Evolutionary conservation across 1,140 invertebrate species (phyloP), one percentile per base, ranked within the genome.

Genomic region (Littorina saxatilis): DNA sequence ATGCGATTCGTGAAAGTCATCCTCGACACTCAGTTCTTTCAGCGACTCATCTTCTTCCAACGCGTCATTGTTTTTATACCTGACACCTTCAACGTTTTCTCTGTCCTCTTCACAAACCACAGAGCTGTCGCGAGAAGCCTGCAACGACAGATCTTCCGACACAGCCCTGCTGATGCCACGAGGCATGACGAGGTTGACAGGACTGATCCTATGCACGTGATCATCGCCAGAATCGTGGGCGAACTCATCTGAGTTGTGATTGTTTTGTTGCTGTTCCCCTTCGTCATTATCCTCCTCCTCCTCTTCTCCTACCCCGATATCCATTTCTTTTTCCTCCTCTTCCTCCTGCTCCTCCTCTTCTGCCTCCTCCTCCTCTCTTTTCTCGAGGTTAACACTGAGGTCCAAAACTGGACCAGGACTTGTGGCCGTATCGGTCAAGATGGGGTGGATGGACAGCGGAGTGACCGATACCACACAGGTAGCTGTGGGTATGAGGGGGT

Each of bases 341-440:
- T 68, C 29, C 63, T 73, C 70, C 70, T 50, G 40, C 43, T 50
- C 43, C 70, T 73, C 70, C 27, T 50, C 70, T n/a, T 23, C 29
- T 4, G 13, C 7, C 35, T 32, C 35, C 63, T 11, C 35, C 29
- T 68, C 35, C 63, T 17, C 63, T 7, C 17, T 37, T 39, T 27
- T n/a, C 9, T 40, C 35, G 2, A 23, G 35, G 35, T 32, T 27
- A 20, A 73, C 3, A 39, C 40, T 73, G 70, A 73, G 39, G 70
- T 73, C 70, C 70, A 73, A n/a, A 39, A 73, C 70, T 23, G 76
- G 76, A 9, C 76, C 52, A 0, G 76, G 76, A 37, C 76, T 78
- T 35, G 76, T 78, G 52, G 76, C 76, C 5, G 55, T 78, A 58
- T 78, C 76, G 29, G 76, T 78, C 20, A 78, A 58, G 55, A 27